Base-by-base conservation (phyloP, 2,888 invertebrate species). In the Tolmerus cingulatus region DNA sequence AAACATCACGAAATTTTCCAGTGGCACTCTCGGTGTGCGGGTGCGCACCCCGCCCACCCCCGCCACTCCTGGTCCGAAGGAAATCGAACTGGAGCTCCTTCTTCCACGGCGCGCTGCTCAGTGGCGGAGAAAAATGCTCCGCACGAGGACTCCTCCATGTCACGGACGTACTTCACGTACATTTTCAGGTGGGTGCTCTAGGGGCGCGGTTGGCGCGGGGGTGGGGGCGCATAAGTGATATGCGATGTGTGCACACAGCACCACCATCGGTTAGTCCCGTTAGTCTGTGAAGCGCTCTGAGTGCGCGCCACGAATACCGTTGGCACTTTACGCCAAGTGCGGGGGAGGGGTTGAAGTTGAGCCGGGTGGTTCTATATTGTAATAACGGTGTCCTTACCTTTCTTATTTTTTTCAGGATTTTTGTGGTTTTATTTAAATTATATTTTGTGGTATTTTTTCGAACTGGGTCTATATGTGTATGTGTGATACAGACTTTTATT, bases 91-190 rank as follows among this genome's bases (percentile, higher is more conserved):
- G 74, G 74, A 37, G 43, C 55, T 81, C 14, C 81, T 84, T 74
- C 57, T 84, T 74, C 74, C 34, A 74, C n/a, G 84, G 84, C 40
- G 43, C 51, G n/a, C 51, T 84, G 84, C 23, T 84, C 84, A 74
- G 84, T 84, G 84, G 84, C 43, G 84, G 43, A 74, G 74, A 84
- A 84, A 84, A 84, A 84, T 74, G 37, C 74, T 82, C 34, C 7
- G 37, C 66, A 55, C 66, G 30, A 34, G 57, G 46, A 46, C 14
- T 81, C 27, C 51, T 51, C 19, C 19, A 82, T n/a, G 81, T 16
- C 14, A 8, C 34, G 34, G 37, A 34, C 19, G 37, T 55, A 37
- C 30, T 51, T 51, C 57, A n/a, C 57, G 43, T 82, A 57, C 27
- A 51, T 14, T 34, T 40, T 74, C 23, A 9, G 55, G 84, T 84